Base-by-base conservation (phyloP, 2,797 vertebrate genomes). In the Aeoliscus strigatus region DNA sequence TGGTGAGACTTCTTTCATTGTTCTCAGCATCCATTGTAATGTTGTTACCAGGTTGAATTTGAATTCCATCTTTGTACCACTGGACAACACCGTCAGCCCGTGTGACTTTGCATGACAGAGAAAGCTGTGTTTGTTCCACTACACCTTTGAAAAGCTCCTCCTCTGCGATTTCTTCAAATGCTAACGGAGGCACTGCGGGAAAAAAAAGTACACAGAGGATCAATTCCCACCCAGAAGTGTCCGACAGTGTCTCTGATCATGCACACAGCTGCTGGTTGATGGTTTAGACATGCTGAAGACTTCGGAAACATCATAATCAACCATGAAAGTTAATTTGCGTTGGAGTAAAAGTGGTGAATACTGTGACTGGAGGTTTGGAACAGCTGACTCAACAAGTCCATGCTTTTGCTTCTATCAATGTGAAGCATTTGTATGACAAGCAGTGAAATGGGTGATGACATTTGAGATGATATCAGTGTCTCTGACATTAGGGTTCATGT, bases 61-160 rank as follows among this genome's bases (percentile, higher is more conserved):
- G 87, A 27, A 81, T 41, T 0, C 91, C 87, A 0, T 95, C 91
- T 73, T 91, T 94, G 70, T 91, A 90, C 92, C 93, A 96, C 57
- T 66, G 80, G 31, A 87, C 82, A 0, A 50, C 41, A 9, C 83
- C 86, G 1, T 90, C 88, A 14, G 70, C 54, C 18, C 77, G 77
- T 0, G 89, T 92, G 21, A 94, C 73, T 27, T 94, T 80, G 6
- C 92, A 94, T 13, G 80, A 79, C 59, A 94, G 81, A 23, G 86
- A 60, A 32, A 93, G 84, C 30, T 75, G 61, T 9, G 89, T 85
- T 28, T 79, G 77, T 62, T 90, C 88, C 65, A 89, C 86, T 30
- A 80, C 75, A 27, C 82, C 88, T 70, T 74, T 89, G 73, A 87
- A 87, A 51, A 89, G 81, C 13, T 89, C 79, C 36, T 80, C 87